Evolutionary conservation across 2,888 invertebrate species (phyloP), one percentile per base, ranked within the genome.

Genomic region (Pyrrhosoma nymphula): DNA sequence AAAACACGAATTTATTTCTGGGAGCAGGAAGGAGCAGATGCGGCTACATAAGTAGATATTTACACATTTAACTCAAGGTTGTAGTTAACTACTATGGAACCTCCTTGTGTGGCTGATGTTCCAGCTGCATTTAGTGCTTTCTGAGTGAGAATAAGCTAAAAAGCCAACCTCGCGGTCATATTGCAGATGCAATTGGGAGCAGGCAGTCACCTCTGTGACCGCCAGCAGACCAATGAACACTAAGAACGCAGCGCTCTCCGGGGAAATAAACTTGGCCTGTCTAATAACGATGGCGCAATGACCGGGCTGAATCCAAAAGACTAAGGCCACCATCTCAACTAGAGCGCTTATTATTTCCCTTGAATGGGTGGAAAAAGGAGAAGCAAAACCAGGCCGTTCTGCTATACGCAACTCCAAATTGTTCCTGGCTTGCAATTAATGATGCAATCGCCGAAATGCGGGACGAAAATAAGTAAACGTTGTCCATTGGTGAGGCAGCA

Each of bases 211-310:
- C 60, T 60, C 60, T 10, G 60, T 60, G 60, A 60, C 60, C 60
- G 12, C 6, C 14, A 56, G n/a, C 56, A 18, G 47, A 18, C 56
- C 89, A 26, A 56, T 56, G 89, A 47, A 47, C 18, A 55, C 89
- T 89, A 35, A 56, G 89, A 89, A 89, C 56, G 35, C 26, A n/a
- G 20, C 26, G n/a, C 89, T 89, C 89, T n/a, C 89, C 8, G 8
- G 89, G 89, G 89, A 89, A 89, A 89, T 89, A 89, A 89, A 56
- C 89, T 89, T 23, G 55, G 89, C 35, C 2, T n/a, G 55, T 55
- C 23, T n/a, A 89, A 89, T 89, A 89, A 55, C 14, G 89, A 18
- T 35, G 14, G 60, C 69, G 18, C 14, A 82, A 82, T 82, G 35
- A 82, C 82, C 35, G 89, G n/a, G 47, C 23, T 26, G 55, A 89